A percentile compares a stretch with the other conserved stretches of the same genome.
Evolutionary conservation across 23 tunicate genomes (phyloP).

Genomic region (Aplidium turbinatum): DNA sequence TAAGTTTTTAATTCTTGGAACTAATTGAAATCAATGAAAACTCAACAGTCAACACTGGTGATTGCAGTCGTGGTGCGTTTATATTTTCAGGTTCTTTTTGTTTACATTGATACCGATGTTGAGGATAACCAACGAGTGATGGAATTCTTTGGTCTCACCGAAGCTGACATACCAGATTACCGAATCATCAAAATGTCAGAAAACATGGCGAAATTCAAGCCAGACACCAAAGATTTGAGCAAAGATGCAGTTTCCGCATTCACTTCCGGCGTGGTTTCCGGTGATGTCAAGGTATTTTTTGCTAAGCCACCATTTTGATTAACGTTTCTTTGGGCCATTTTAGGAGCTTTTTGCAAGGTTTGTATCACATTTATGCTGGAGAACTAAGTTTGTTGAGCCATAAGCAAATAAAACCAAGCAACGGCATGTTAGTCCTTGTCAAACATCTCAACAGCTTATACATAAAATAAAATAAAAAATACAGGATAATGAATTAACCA

Average conservation of each 20-base stretch:
- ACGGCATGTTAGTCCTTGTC: no score
- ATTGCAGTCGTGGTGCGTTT: no score
- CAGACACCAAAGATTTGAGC: constrained; percentile 48
- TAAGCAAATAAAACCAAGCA: no score
- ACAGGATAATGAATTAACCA: no score
- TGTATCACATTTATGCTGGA: neutral
- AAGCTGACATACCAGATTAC: constrained; percentile 72
- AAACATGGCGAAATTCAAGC: constrained; percentile 99
- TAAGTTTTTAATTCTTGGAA: no score
- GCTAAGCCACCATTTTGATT: neutral
- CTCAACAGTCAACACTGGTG: no score
- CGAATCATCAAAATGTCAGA: constrained; percentile 98
- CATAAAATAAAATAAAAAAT: neutral
- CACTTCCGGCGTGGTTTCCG: constrained; percentile 62
- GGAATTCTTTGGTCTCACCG: constrained; percentile 96
- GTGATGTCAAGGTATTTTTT: constrained; percentile 47
- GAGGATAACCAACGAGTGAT: constrained; percentile 95
- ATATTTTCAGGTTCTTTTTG: constrained; percentile 80
- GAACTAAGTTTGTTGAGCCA: no score
- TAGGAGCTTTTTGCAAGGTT: neutral
- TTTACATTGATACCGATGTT: constrained; percentile 79
- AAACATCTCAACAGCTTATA: neutral
- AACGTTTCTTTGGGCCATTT: neutral
- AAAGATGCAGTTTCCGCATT: constrained; percentile 60
- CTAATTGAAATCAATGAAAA: no score